These are phyloP conservation scores for Meles meles DNA, from an alignment of 2,113 vertebrate genomes.

Conservation along the genomic window DNA sequence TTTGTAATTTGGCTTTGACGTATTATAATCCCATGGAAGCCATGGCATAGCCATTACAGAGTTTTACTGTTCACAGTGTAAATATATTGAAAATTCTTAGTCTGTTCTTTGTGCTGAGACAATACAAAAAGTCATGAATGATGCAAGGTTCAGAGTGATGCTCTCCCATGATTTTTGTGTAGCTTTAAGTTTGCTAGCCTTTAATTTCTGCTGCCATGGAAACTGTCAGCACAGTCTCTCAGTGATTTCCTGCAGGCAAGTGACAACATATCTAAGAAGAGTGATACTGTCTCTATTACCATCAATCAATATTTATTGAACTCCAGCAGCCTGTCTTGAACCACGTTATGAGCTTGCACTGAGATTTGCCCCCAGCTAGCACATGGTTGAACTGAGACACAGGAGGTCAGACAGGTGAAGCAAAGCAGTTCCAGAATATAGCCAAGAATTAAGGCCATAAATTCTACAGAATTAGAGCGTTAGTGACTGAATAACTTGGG, in stretches of 20 bases:
- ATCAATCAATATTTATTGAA: conserved; percentile 76
- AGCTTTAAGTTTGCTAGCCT: conserved; percentile 46
- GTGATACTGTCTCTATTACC: conserved; percentile 60
- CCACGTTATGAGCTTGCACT: not conserved
- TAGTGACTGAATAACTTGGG: not conserved
- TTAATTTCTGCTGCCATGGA: conserved; percentile 77
- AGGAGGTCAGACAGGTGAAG: not conserved
- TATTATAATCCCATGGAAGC: not conserved
- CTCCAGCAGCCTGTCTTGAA: not conserved
- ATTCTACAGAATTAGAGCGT: not conserved
- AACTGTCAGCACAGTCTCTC: conserved; percentile 60
- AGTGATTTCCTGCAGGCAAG: conserved; percentile 53
- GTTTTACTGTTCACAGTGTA: not conserved
- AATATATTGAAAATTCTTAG: not conserved
- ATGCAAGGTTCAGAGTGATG: conserved; percentile 10
- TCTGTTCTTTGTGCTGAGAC: conserved; percentile 11
- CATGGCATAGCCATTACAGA: too few relatives aligned
- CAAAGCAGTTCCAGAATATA: not conserved
- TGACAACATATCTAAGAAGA: conserved; percentile 63
- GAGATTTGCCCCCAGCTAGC: conserved; percentile 18
- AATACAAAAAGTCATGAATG: conserved; percentile 13
- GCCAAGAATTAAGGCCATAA: not conserved
- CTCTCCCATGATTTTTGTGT: conserved; percentile 42
- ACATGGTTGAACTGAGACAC: not conserved
- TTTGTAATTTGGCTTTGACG: not conserved